Conservation (phyloP, 2,113 vertebrate species). For the Echinops telfairi region DNA sequence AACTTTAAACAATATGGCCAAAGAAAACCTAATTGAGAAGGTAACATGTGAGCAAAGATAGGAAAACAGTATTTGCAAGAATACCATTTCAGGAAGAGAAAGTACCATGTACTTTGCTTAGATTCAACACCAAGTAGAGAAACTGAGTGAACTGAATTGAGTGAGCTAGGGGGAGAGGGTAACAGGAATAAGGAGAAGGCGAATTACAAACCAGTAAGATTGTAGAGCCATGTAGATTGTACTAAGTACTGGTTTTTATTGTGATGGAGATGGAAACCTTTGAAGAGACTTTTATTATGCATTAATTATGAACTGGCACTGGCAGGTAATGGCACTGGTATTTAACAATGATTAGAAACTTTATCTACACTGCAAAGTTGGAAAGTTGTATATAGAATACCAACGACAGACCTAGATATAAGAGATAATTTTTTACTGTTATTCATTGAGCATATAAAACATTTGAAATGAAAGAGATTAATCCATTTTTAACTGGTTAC, state of each 20-base stretch:
- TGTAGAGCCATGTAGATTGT: background rate
- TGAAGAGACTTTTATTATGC: constrained; percentile 57
- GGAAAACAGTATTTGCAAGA: background rate
- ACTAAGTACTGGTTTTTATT: constrained; percentile 25
- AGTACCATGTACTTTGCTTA: fast-evolving
- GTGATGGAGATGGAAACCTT: background rate
- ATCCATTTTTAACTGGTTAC: constrained; percentile 43
- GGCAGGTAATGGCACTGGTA: constrained; percentile 61
- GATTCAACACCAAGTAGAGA: background rate
- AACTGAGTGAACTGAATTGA: background rate
- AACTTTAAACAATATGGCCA: background rate
- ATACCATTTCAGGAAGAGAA: background rate
- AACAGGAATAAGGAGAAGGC: background rate
- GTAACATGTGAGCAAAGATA: background rate
- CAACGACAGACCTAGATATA: constrained; percentile 36
- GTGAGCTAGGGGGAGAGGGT: no score
- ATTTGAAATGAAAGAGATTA: constrained; percentile 60
- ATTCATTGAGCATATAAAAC: constrained; percentile 50
- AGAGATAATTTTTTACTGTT: constrained; percentile 45
- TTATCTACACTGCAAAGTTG: constrained; percentile 55
- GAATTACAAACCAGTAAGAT: background rate
- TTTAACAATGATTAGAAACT: constrained; percentile 75
- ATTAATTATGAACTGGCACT: constrained; percentile 43
- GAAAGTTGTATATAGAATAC: constrained; percentile 53
- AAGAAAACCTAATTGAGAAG: background rate